Evolutionary conservation across 2,888 invertebrate species (phyloP).

Genomic region (Ectemnius continuus): DNA sequence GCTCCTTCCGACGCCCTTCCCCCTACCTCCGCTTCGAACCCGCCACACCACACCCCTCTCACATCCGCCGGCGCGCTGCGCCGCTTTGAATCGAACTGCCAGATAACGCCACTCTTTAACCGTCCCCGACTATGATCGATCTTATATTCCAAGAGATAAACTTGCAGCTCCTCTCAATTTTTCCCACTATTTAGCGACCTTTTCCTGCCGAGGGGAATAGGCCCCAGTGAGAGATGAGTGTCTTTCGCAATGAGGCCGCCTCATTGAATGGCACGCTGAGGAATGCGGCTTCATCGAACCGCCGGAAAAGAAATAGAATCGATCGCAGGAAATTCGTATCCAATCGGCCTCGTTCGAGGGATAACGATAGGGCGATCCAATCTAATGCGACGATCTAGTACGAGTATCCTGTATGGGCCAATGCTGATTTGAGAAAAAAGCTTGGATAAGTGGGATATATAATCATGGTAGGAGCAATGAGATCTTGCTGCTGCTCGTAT

Average conservation of each 20-base stretch:
- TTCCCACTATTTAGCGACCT: no score
- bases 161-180: not conserved
- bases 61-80: no score
- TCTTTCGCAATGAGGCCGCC: slow-evolving; percentile 18
- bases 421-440: not conserved
- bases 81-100: slow-evolving; percentile 56
- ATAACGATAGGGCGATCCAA: slow-evolving; percentile 50
- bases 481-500: no score
- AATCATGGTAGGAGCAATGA: no score
- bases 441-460: no score
- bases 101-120: slow-evolving; percentile 47
- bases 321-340: slow-evolving; percentile 44
- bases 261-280: slow-evolving; percentile 33
- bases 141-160: no score
- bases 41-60: slow-evolving; percentile 29
- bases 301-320: slow-evolving; percentile 39
- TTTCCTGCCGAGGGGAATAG: no score
- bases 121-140: slow-evolving; percentile 24
- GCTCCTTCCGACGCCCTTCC: slow-evolving; percentile 57
- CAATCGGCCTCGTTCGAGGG: slow-evolving; percentile 33
- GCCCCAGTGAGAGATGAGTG: no score
- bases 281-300: slow-evolving; percentile 32
- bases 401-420: slow-evolving; percentile 30
- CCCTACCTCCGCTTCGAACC: slow-evolving; percentile 18
- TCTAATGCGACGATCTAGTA: slow-evolving; percentile 35